phyloP scores from a whole-genome alignment of 2,797 vertebrate genomes.

The Chelonia mydas region DNA sequence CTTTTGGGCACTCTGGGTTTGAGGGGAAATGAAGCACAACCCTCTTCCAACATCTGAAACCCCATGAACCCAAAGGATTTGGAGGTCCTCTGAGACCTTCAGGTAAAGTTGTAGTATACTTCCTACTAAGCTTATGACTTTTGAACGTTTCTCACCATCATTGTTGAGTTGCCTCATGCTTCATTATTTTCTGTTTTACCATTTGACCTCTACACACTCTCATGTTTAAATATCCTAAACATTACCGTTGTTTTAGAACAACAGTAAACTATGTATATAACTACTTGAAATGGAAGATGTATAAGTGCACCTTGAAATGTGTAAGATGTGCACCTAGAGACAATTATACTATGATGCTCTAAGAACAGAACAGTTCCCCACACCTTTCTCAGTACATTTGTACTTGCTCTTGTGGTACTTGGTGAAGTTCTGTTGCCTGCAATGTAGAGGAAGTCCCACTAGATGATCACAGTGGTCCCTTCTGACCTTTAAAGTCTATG shows the following conservation, averaged over 20 bases:
- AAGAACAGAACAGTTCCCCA: too few species aligned
- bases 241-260: background rate
- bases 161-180: background rate
- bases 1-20: background rate
- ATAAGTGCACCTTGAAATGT: background rate
- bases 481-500: background rate
- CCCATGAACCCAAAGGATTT: background rate
- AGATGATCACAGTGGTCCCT: background rate
- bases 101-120: background rate
- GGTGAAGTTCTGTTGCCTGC: too few species aligned
- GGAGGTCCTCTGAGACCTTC: background rate
- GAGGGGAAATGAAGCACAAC: background rate
- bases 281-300: background rate
- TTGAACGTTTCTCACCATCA: background rate
- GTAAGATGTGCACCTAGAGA: background rate
- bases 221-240: background rate
- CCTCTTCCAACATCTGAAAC: background rate
- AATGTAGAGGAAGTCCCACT: background rate
- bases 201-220: background rate
- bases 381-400: too few species aligned
- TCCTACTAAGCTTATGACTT: background rate
- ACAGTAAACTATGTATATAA: background rate
- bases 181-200: background rate
- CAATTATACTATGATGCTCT: background rate
- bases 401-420: too few species aligned